Percentiles rank a stretch among this genome's conserved stretches.
phyloP scores from a whole-genome alignment of 2,888 invertebrate genomes.

The Cerastis leucographa region DNA sequence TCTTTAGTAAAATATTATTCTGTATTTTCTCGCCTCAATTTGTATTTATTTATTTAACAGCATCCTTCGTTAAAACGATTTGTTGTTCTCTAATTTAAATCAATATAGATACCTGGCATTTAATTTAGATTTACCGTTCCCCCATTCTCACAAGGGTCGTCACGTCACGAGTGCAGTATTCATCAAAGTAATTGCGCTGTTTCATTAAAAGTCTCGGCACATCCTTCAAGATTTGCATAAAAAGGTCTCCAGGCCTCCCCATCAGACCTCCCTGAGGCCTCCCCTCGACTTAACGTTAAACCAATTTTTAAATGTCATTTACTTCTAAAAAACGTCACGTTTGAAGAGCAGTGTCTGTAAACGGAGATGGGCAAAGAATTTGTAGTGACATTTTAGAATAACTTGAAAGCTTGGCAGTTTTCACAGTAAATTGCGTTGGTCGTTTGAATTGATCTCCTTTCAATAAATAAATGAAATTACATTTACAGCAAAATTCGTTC shows the following conservation, averaged over 20 bases:
- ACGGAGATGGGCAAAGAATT: conserved; percentile 53
- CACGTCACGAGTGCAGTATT: conserved; percentile 82
- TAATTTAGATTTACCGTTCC: conserved; percentile 73
- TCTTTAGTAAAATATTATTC: background rate
- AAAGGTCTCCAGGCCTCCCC: conserved; percentile 80
- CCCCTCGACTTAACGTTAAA: conserved; percentile 78
- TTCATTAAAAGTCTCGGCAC: conserved; percentile 88
- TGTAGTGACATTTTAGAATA: conserved; percentile 39
- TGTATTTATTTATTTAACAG: background rate
- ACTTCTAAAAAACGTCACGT: conserved; percentile 75
- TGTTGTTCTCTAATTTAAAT: conserved; percentile 74
- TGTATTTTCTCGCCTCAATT: background rate
- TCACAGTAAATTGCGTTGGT: conserved; percentile 20
- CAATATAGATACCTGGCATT: conserved; percentile 74
- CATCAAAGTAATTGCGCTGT: conserved; percentile 87
- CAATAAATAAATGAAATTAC: conserved; percentile 45
- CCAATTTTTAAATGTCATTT: conserved; percentile 81
- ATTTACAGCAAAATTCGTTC: conserved; percentile 31
- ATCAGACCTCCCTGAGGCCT: conserved; percentile 67
- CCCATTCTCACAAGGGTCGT: conserved; percentile 68
- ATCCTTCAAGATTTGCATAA: conserved; percentile 89
- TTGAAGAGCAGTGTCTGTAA: conserved; percentile 70
- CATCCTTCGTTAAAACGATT: conserved; percentile 35
- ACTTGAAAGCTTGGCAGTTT: conserved; percentile 8
- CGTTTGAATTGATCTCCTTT: conserved; percentile 27